These are phyloP conservation scores for Drosophila phalerata DNA, from an alignment of 2,888 invertebrate species.

Conservation along the genomic window DNA sequence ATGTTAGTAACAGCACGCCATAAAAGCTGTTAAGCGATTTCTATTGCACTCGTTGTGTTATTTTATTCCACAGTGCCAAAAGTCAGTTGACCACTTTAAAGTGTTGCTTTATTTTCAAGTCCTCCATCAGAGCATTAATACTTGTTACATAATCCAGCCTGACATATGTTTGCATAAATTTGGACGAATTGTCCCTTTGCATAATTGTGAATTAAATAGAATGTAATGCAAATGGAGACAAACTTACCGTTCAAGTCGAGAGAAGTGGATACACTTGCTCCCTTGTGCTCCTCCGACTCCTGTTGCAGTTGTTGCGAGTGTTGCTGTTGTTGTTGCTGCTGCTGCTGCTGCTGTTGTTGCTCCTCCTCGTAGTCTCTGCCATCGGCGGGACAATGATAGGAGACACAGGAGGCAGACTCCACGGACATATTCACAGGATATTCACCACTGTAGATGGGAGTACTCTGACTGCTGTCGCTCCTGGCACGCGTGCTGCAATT, in stretches of 20 bases:
- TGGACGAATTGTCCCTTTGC: slow-evolving; percentile 37
- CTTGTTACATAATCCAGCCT: slow-evolving; percentile 70
- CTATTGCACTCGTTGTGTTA: background rate
- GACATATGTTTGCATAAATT: slow-evolving; percentile 81
- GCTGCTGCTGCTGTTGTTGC: slow-evolving; percentile 50
- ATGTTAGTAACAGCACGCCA: background rate
- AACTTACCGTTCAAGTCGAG: slow-evolving; percentile 66
- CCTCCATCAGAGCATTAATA: slow-evolving; percentile 42
- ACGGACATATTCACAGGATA: slow-evolving; percentile 80
- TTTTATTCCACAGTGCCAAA: slow-evolving; percentile 9
- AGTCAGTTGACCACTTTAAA: slow-evolving; percentile 13
- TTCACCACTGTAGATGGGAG: slow-evolving; percentile 76
- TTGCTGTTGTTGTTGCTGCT: slow-evolving; percentile 27
- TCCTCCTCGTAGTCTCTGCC: slow-evolving; percentile 72
- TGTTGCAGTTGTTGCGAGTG: slow-evolving; percentile 18
- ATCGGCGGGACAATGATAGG: slow-evolving; percentile 74
- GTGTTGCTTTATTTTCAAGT: slow-evolving; percentile 10
- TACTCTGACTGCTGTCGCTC: slow-evolving; percentile 78
- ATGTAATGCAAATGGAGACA: slow-evolving; percentile 58
- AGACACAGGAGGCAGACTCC: slow-evolving; percentile 76
- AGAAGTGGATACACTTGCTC: slow-evolving; percentile 20
- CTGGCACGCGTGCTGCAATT: slow-evolving; percentile 76
- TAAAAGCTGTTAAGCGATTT: background rate
- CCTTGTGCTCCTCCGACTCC: slow-evolving; percentile 25
- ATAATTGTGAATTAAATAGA: slow-evolving; percentile 74